Evolutionary conservation across 2,113 vertebrate genomes (phyloP).

Genomic region (Otis tarda): DNA sequence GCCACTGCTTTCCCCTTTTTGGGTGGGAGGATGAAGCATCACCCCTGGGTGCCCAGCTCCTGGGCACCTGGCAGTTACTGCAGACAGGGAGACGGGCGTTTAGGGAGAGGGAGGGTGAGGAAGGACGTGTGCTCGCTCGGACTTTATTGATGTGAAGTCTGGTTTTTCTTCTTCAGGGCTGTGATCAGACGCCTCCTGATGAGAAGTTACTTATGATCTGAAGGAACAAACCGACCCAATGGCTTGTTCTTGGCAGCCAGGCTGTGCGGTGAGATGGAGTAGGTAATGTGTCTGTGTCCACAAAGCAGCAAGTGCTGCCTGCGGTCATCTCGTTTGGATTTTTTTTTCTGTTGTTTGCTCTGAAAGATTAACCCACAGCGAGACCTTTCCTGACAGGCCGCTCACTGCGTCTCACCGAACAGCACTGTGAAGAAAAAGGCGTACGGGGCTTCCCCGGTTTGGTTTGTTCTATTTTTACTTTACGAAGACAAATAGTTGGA

Average conservation of each 20-base stretch:
- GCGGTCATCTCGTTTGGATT: background rate
- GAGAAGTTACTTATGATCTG: background rate
- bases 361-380: background rate
- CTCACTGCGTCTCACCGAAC: background rate
- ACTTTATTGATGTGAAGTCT: background rate
- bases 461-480: background rate
- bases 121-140: fast-evolving
- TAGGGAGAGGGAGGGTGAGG: background rate
- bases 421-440: background rate
- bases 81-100: fast-evolving
- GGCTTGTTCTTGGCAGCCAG: background rate
- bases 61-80: background rate
- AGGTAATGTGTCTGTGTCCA: fast-evolving
- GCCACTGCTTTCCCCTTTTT: too few relatives aligned
- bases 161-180: background rate
- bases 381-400: background rate
- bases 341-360: background rate
- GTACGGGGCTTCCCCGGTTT: background rate
- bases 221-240: background rate
- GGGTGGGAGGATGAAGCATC: background rate
- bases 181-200: background rate
- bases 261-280: background rate
- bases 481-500: background rate
- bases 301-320: background rate
- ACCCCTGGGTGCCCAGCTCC: background rate